Evolutionary conservation across 2,113 vertebrate genomes (phyloP).

Genomic region (Ancistrus triradiatus): DNA sequence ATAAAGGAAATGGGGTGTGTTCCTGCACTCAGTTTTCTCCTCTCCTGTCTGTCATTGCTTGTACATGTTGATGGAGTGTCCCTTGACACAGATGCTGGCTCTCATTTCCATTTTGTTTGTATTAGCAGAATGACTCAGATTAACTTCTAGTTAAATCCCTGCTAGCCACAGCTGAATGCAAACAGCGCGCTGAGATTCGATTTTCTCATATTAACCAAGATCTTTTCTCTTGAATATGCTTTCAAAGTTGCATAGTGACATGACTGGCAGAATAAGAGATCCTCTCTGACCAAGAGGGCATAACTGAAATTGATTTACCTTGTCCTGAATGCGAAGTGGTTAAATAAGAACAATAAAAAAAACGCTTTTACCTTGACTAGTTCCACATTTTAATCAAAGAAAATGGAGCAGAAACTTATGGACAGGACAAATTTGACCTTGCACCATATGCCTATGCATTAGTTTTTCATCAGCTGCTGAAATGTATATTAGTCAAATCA

Average conservation of each 20-base stretch:
- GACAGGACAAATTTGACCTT: slow-evolving; percentile 18
- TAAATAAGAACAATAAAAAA: too few relatives aligned
- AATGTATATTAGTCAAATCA: slow-evolving; percentile 36
- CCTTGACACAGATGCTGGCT: background rate
- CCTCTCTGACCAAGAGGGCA: slow-evolving; percentile 25
- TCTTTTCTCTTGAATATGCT: slow-evolving; percentile 43
- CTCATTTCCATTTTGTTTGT: slow-evolving; percentile 68
- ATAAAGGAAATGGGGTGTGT: background rate
- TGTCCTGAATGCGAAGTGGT: slow-evolving; percentile 43
- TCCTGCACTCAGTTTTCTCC: slow-evolving; percentile 1
- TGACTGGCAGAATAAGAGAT: slow-evolving; percentile 37
- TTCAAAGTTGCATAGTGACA: slow-evolving; percentile 47
- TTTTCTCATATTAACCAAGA: slow-evolving; percentile 41
- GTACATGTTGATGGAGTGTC: slow-evolving; percentile 13
- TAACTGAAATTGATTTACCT: slow-evolving; percentile 51
- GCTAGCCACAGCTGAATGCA: slow-evolving; percentile 63
- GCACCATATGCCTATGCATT: slow-evolving; percentile 24
- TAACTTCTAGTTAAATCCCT: slow-evolving; percentile 69
- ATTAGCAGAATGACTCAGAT: slow-evolving; percentile 66
- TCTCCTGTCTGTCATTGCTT: slow-evolving; percentile 14
- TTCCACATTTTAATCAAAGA: slow-evolving; percentile 14
- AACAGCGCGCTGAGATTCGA: slow-evolving; percentile 44
- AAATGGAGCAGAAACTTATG: background rate
- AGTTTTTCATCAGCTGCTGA: slow-evolving; percentile 19
- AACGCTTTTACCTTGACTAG: slow-evolving; percentile 34